Base-by-base conservation (phyloP, 1,140 invertebrate species). In the Cydia fagiglandana region DNA sequence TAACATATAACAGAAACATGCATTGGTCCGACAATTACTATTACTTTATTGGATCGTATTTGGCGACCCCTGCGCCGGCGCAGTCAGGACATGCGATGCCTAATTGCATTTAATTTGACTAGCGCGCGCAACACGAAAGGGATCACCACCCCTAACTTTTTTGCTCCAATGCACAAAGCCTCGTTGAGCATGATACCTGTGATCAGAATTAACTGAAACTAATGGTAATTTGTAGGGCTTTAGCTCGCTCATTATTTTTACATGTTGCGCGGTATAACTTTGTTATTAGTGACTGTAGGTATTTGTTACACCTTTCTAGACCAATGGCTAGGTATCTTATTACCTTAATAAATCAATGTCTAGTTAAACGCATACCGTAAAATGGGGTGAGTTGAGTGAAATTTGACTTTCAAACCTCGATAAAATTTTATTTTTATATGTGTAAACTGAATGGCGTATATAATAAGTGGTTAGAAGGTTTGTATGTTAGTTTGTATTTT, bases 61-160 rank as follows among this genome's bases (percentile, higher is more conserved):
- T 10, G 56, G 66, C 66, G 66, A n/a, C 15, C 30, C 30, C 30
- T 41, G 38, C 66, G 30, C 66, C 30, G 13, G 66, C 66, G 66
- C 66, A 15, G 64, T 66, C 64, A 38, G 30, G 64, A 70, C 66
- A 70, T 70, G 66, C 30, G 66, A 70, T 38, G 34, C 34, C 34
- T 70, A 70, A 70, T 70, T 70, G 66, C 66, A 70, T 70, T 70
- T 70, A 70, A 70, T 70, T 70, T 70, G 66, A 70, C 66, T 38
- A 38, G 66, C 66, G 66, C 66, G 66, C 30, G 66, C 30, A 70
- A 38, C 66, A 70, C 66, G 66, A 38, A 68, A 70, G 66, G 66
- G 34, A 70, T 70, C 66, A 70, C 66, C n/a, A 38, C 66, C 66
- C 66, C 34, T 17, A 38, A 17, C 34, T 70, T 70, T 70, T 70